phyloP scores from a whole-genome alignment of 2,888 invertebrate species.

The Orthonevra nobilis region DNA sequence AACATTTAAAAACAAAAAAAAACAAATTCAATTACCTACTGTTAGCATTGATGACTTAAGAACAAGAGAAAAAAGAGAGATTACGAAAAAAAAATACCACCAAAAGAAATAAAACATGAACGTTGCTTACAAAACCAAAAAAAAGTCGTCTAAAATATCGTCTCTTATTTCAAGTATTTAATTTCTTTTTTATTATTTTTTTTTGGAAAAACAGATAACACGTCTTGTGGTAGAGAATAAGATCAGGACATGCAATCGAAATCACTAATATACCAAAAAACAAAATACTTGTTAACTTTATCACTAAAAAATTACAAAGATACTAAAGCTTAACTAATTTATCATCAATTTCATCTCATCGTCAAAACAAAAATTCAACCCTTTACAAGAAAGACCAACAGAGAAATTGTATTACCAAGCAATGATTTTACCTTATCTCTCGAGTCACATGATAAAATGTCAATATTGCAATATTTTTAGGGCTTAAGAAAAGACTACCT shows the following conservation, averaged over 20 bases:
- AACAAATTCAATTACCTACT: too few relatives aligned
- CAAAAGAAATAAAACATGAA: conserved; percentile 57
- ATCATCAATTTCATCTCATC: conserved; percentile 18
- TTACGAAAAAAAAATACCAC: conserved; percentile 45
- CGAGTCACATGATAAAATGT: too few relatives aligned
- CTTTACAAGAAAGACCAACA: too few relatives aligned
- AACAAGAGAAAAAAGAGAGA: conserved; percentile 63
- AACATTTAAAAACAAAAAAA: too few relatives aligned
- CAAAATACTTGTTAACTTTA: too few relatives aligned
- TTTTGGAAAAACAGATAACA: neutral
- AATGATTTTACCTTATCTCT: too few relatives aligned
- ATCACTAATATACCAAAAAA: conserved; percentile 2
- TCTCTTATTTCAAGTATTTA: conserved; percentile 38
- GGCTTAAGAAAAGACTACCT: too few relatives aligned
- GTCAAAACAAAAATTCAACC: neutral
- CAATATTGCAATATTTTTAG: too few relatives aligned
- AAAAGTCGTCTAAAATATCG: conserved; percentile 51
- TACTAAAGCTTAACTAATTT: too few relatives aligned
- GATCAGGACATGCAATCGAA: conserved; percentile 1
- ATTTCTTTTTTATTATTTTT: neutral
- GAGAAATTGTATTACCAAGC: too few relatives aligned
- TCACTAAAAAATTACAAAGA: neutral
- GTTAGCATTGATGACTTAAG: conserved; percentile 75
- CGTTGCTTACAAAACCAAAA: conserved; percentile 55
- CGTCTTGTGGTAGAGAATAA: conserved; percentile 8